Base-by-base conservation (phyloP, 2,113 vertebrate genomes). In the Corythornis madagascariensis region DNA sequence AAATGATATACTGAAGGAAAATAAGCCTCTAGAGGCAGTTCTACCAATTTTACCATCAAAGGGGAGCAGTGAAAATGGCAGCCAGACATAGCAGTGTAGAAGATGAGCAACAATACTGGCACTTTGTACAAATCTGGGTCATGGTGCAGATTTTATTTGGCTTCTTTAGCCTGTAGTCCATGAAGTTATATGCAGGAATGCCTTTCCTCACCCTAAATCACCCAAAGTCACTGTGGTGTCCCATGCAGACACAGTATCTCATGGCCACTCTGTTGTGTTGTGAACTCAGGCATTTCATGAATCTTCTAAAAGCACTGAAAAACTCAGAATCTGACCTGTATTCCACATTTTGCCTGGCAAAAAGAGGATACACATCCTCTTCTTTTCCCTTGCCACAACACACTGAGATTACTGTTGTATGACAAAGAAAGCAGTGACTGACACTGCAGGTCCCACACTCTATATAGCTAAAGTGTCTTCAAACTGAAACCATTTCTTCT, bases 51-150 rank as follows among this genome's bases (percentile, higher is more conserved):
- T 56, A 56, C 55, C 64, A 71, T 78, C 52, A 71, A 88, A 92
- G 83, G 9, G 33, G 11, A 88, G 48, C 52, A 88, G 40, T 77
- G 60, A 74, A 83, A 93, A 88, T 22, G 65, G 79, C 47, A 92
- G 28, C 52, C 1, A 0, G 42, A 77, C 4, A 0, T 65, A 40
- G 13, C 0, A 0, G 33, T 33, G 52, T 22, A 60, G 50, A 59
- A 45, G 31, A 76, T 25, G 59, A 83, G 28, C 43, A 90, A 25
- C 24, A 73, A 43, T 35, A 78, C 21, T 42, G 11, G 4, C 24
- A 90, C 35, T 61, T 61, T 45, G 61, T 38, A 53, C 70, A 64
- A 33, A 33, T 66, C 33, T 22, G 8, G 82, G 35, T 70, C 65
- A 81, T 11, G 16, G 28, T 28, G 81, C 35, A 50, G 72, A 63